Evolutionary conservation across 1,140 invertebrate species (phyloP).

Genomic region (Sinonovacula constricta): DNA sequence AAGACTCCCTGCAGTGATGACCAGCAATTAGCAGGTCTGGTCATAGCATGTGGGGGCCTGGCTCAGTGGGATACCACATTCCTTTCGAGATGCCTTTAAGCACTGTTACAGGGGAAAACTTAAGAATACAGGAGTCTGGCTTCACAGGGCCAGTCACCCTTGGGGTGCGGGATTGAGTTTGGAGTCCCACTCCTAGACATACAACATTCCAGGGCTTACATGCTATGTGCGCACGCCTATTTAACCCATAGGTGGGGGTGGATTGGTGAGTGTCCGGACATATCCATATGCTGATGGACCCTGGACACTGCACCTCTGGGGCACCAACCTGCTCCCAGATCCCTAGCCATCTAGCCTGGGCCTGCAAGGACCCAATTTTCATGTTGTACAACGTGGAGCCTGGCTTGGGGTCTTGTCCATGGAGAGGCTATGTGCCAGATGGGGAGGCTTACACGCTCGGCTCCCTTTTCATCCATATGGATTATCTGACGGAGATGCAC

Average conservation of each 20-base stretch:
- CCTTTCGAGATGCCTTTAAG: no score
- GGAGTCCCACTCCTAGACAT: not conserved
- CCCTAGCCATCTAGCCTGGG: slow-evolving; percentile 14
- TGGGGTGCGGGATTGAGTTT: not conserved
- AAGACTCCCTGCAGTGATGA: no score
- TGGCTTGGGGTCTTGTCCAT: not conserved
- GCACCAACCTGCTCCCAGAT: slow-evolving; percentile 2
- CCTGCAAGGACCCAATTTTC: slow-evolving; percentile 8
- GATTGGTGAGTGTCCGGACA: slow-evolving; percentile 1
- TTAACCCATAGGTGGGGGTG: not conserved
- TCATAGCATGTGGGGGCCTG: no score
- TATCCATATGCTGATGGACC: slow-evolving; percentile 1
- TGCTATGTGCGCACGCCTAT: not conserved
- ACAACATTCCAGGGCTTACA: not conserved
- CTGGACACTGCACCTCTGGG: slow-evolving; percentile 12
- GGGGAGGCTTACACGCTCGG: not conserved
- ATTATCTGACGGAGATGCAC: slow-evolving; percentile 14
- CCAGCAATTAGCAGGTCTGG: no score
- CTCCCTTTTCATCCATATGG: slow-evolving; percentile 11
- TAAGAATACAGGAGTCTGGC: no score
- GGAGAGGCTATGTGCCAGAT: not conserved
- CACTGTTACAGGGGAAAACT: no score
- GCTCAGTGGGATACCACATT: no score
- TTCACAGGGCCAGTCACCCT: not conserved
- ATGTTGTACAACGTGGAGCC: slow-evolving; percentile 8